Evolutionary conservation across 1,140 invertebrate species (phyloP), one percentile per base, ranked within the genome.

Genomic region (Lepidostoma basale): DNA sequence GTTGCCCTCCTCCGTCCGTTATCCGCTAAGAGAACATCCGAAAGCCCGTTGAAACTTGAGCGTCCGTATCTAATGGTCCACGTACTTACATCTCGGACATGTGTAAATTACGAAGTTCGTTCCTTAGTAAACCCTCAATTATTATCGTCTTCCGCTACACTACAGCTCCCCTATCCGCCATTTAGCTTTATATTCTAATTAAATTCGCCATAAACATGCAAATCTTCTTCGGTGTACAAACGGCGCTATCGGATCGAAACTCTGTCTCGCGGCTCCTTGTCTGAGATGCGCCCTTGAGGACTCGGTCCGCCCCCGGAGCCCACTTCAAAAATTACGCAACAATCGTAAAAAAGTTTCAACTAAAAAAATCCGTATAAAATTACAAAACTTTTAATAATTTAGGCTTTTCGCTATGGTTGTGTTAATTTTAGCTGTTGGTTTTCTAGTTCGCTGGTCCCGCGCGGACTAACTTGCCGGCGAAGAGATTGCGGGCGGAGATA

Each of bases 141-240:
- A 56, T 56, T 56, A 56, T 56, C 52, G 52, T 30, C 52, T 56
- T 56, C 52, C 52, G 14, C 52, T 56, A 56, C 23, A 33, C 25
- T 56, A 47, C 54, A 36, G 25, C 54, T 60, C 33, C 52, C 49
- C 68, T 18, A 33, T 54, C 20, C 33, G 40, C 56, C 49, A 23
- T 30, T 56, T 33, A 12, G 39, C 42, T 25, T 65, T 59, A 45
- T 54, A 23, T 12, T 58, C 49, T 70, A 70, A 67, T 70, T 70
- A 70, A 70, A 70, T 70, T 64, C 49, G 30, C 63, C 45, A 70
- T 70, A 70, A 70, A 70, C 69, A 70, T 70, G 69, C 69, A 70
- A 70, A 70, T 70, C 59, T 64, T 67, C 64, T 70, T 67, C 47
- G 56, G 45, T 52, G 23, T 39, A 28, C 25, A 10, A 16, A 9